Evolutionary conservation across 2,888 invertebrate species (phyloP).

Genomic region (Sycophila texana): DNA sequence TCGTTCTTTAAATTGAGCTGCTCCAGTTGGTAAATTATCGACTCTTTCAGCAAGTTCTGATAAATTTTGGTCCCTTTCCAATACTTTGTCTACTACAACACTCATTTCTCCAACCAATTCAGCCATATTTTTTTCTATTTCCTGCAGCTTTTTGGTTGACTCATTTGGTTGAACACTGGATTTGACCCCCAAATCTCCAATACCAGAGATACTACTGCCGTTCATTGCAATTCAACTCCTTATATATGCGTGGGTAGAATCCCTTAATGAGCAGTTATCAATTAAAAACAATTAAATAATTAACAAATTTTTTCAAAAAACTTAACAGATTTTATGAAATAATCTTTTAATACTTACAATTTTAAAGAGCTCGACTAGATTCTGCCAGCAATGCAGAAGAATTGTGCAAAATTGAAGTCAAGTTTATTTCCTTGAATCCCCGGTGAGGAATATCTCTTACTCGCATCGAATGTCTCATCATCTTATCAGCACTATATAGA

Average conservation of each 20-base stretch:
- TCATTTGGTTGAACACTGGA: no score
- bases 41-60: slow-evolving; percentile 97
- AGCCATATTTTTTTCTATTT: no score
- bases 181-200: no score
- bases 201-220: no score
- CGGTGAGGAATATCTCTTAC: slow-evolving; percentile 39
- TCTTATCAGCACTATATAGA: slow-evolving; percentile 8
- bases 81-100: slow-evolving; percentile 88
- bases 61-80: slow-evolving; percentile 96
- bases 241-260: no score
- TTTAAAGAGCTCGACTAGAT: not conserved
- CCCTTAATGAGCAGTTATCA: no score
- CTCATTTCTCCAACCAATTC: not conserved
- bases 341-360: slow-evolving; percentile 25
- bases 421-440: slow-evolving; percentile 46
- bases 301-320: no score
- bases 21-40: slow-evolving; percentile 94
- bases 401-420: slow-evolving; percentile 31
- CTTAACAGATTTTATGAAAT: no score
- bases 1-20: slow-evolving; percentile 97
- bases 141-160: no score
- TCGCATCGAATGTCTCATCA: no score
- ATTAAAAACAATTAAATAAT: not conserved
- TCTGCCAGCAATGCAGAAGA: not conserved
- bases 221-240: no score